Percentiles rank a stretch among this genome's conserved stretches.
phyloP scores from a whole-genome alignment of 1,140 invertebrate species.

The Drosophila lacertosa region DNA sequence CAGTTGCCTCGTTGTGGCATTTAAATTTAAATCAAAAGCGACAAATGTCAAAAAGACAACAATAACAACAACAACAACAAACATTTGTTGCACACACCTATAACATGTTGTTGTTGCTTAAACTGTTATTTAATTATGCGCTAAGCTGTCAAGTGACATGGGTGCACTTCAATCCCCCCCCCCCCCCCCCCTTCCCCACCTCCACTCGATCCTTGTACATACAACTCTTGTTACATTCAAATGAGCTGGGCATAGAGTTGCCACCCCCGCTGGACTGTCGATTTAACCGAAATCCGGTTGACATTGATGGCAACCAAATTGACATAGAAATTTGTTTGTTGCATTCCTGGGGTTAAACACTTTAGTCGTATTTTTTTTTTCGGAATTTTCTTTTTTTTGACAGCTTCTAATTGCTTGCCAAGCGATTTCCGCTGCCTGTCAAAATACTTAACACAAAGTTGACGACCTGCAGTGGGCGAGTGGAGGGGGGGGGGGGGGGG shows the following conservation, averaged over 20 bases:
- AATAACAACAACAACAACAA: conserved; percentile 8
- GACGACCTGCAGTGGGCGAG: background rate
- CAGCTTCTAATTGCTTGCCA: conserved; percentile 74
- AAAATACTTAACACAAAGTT: conserved; percentile 29
- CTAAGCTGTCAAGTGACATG: conserved; percentile 80
- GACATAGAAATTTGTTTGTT: conserved; percentile 65
- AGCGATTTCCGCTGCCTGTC: conserved; percentile 58
- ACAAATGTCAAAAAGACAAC: conserved; percentile 53
- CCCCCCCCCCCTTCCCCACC: background rate
- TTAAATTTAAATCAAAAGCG: conserved; percentile 49
- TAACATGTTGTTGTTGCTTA: conserved; percentile 4
- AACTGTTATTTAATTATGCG: conserved; percentile 74
- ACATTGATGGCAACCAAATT: conserved; percentile 70
- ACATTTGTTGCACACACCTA: too few relatives aligned
- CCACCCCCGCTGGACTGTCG: conserved; percentile 30
- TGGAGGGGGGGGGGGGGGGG: background rate
- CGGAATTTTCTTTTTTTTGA: conserved; percentile 49
- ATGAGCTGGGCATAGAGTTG: conserved; percentile 7
- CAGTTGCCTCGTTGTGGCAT: conserved; percentile 43
- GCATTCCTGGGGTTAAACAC: conserved; percentile 47
- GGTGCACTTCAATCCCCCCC: conserved; percentile 45
- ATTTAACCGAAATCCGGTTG: conserved; percentile 54
- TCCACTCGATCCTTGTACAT: background rate
- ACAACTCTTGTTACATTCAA: conserved; percentile 42
- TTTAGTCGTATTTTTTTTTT: conserved; percentile 12